phyloP scores from a whole-genome alignment of 2,113 vertebrate genomes.

The Lichenostomus cassidix region DNA sequence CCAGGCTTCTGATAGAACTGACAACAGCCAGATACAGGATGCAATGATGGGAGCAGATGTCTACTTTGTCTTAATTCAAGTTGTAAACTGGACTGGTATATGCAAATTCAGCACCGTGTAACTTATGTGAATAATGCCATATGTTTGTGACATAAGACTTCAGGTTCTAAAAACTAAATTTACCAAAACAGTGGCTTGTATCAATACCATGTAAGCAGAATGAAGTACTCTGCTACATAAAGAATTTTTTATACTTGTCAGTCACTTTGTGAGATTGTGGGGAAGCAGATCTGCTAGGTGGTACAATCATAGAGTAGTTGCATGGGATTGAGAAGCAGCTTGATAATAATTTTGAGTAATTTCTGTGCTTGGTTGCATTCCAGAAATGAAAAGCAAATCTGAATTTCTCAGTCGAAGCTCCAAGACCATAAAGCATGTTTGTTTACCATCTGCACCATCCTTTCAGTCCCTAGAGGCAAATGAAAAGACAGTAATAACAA shows the following conservation, averaged over 20 bases:
- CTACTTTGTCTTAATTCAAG: not conserved
- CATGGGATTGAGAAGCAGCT: not conserved
- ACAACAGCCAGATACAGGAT: not conserved
- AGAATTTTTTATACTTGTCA: not conserved
- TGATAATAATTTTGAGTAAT: constrained; percentile 4
- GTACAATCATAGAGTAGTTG: not conserved
- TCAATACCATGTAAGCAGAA: not conserved
- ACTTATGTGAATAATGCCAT: not conserved
- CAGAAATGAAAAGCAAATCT: constrained; percentile 35
- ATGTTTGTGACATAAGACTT: not conserved
- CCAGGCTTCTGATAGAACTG: not conserved
- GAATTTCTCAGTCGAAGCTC: constrained; percentile 28
- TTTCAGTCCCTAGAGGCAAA: constrained; percentile 11
- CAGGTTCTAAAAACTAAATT: not conserved
- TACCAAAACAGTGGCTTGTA: not conserved
- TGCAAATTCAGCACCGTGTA: not conserved
- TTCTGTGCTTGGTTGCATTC: constrained; percentile 1
- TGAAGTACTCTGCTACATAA: not conserved
- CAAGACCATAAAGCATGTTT: constrained; percentile 18
- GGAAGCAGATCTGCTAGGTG: not conserved
- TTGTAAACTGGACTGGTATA: not conserved
- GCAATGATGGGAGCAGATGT: not conserved
- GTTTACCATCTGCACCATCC: constrained; percentile 43
- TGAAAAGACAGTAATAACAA: constrained; percentile 20
- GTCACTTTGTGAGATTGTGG: not conserved